Percentiles rank a stretch among this genome's conserved stretches.
These are phyloP conservation scores for Coenobita brevimanus DNA, from an alignment of 1,140 invertebrate species.

Conservation along the genomic window DNA sequence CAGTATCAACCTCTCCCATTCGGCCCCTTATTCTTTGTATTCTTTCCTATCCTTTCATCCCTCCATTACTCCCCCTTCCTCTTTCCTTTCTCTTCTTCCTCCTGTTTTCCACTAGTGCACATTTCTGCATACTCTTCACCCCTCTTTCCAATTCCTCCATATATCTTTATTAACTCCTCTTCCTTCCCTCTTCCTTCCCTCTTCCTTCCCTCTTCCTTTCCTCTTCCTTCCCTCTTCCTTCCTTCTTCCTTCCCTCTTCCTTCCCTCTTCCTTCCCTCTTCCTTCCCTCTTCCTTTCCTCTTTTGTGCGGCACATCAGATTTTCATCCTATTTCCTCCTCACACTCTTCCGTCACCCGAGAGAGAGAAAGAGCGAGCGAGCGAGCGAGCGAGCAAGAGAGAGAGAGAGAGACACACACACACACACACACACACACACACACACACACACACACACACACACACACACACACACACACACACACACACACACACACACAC, in stretches of 20 bases:
- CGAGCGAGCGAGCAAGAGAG: too few species aligned
- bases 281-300: not conserved
- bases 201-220: not conserved
- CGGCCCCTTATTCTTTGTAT: not conserved
- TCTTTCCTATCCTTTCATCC: not conserved
- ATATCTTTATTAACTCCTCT: not conserved
- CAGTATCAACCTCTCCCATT: not conserved
- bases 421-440: conserved; percentile 22
- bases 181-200: not conserved
- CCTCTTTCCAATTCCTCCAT: not conserved
- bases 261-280: not conserved
- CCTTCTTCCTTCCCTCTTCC: not conserved
- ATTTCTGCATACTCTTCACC: not conserved
- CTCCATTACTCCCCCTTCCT: not conserved
- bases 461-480: conserved; percentile 32
- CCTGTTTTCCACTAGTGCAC: not conserved
- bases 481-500: conserved; percentile 12
- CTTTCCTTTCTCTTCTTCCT: not conserved
- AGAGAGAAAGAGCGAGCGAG: too few species aligned
- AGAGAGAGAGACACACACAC: too few species aligned
- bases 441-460: conserved; percentile 16
- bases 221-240: not conserved
- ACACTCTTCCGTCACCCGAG: too few species aligned
- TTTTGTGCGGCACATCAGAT: too few species aligned
- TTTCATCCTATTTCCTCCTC: too few species aligned